phyloP scores from a whole-genome alignment of 2,113 vertebrate genomes.

The Lanius collurio region DNA sequence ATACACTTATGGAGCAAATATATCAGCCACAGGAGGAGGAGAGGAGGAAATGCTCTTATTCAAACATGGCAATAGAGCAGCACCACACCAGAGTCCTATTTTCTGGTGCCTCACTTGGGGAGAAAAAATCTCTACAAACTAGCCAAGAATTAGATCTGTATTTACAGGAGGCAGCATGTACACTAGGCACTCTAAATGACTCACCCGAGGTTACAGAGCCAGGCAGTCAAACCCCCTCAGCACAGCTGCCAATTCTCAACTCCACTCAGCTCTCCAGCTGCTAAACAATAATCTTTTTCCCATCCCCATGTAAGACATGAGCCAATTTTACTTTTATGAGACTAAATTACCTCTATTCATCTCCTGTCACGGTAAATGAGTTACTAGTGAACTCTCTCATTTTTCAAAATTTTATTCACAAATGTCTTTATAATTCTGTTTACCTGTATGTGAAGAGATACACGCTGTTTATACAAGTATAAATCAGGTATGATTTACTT shows the following conservation, averaged over 20 bases:
- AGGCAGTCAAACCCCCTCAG: neutral
- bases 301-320: conserved; percentile 37
- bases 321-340: conserved; percentile 64
- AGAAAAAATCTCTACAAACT: conserved; percentile 1
- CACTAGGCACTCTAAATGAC: neutral
- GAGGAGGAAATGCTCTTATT: neutral
- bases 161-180: neutral
- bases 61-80: neutral
- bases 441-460: neutral
- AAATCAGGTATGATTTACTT: neutral
- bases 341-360: conserved; percentile 66
- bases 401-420: conserved; percentile 55
- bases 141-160: neutral
- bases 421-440: conserved; percentile 39
- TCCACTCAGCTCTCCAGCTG: neutral
- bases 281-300: conserved; percentile 38
- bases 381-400: conserved; percentile 43
- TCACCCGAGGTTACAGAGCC: neutral
- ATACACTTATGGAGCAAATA: neutral
- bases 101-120: neutral
- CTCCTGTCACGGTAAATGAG: conserved; percentile 54
- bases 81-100: neutral
- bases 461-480: neutral
- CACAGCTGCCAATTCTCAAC: conserved; percentile 23
- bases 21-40: neutral